Base-by-base conservation (phyloP, 2,888 invertebrate genomes). In the Mimachlamys varia region DNA sequence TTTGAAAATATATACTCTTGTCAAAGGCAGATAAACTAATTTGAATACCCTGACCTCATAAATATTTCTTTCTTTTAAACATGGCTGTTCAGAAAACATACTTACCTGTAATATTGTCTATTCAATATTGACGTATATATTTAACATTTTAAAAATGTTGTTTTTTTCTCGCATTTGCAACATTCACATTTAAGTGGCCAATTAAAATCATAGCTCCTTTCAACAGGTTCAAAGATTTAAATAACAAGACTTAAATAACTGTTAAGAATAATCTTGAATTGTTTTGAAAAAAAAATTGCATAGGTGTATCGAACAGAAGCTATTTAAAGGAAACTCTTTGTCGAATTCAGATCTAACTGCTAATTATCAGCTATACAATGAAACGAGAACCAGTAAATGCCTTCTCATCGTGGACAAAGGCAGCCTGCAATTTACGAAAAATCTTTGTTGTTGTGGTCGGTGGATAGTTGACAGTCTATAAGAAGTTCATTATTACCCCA, bases 361-460 rank as follows among this genome's bases (percentile, higher is more conserved):
- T 58, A 58, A 58, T 58, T 58, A 58, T 58, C n/a, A 58, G 22
- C 58, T 58, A 58, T 58, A 58, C 58, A 58, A 58, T 58, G 58
- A 58, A 58, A 58, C 3, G 7, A 7, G 58, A 58, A n/a, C 22
- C 58, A 58, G 19, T 58, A 58, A 58, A 10, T 58, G 58, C 58
- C 19, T 58, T n/a, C 58, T 58, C n/a, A 58, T 58, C n/a, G 58
- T 19, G n/a, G 58, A 58, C 58, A 58, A 58, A 58, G 58, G n/a
- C 58, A 4, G n/a, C 19, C 58, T 19, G 3, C 58, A 58, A 58
- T 58, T 58, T 58, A 58, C 22, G 53, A 44, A 22, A 55, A 22
- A n/a, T 58, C 58, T 58, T 58, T 58, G 58, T 58, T 58, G 58
- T 58, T 58, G 58, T 58, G 3, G 58, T 22, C 22, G 58, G 58